Conservation (phyloP, 2,113 vertebrate species). For the Sander vitreus region DNA sequence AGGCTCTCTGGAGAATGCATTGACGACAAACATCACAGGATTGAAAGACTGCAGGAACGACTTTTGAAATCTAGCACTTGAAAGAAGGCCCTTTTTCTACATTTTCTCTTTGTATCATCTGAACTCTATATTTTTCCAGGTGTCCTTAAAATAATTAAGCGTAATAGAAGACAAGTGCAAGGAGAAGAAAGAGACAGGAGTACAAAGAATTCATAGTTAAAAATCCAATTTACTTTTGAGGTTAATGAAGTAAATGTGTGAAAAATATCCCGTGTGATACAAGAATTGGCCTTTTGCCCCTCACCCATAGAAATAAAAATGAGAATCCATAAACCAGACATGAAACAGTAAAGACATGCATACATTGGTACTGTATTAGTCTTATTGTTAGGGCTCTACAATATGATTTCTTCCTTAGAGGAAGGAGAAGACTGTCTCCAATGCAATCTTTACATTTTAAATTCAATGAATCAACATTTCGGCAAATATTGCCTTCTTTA, state of each 20-base stretch:
- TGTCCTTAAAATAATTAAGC: constrained; percentile 53
- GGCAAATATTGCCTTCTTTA: not conserved
- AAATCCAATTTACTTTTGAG: constrained; percentile 35
- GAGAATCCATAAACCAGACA: constrained; percentile 5
- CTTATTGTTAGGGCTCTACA: not conserved
- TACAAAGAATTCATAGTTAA: constrained; percentile 27
- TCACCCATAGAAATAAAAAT: not conserved
- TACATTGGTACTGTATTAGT: not conserved
- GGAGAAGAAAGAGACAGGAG: constrained; percentile 5
- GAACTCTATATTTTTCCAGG: constrained; percentile 9
- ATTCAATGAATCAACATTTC: constrained; percentile 12
- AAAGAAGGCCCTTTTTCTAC: constrained; percentile 40
- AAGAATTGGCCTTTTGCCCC: constrained; percentile 29
- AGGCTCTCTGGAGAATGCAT: constrained; percentile 62
- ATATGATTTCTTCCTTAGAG: not conserved
- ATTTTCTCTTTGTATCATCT: constrained; percentile 27
- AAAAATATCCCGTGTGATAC: constrained; percentile 36
- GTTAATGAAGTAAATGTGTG: constrained; percentile 45
- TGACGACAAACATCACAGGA: constrained; percentile 52
- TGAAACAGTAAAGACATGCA: not conserved
- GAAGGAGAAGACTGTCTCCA: not conserved
- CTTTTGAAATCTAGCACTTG: constrained; percentile 41
- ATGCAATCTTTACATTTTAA: not conserved
- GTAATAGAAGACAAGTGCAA: constrained; percentile 5
- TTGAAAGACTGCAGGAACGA: constrained; percentile 38